A percentile compares a stretch with the other conserved stretches of the same genome.
Evolutionary conservation across 2,797 vertebrate species (phyloP).

Genomic region (Neomorphus geoffroyi): DNA sequence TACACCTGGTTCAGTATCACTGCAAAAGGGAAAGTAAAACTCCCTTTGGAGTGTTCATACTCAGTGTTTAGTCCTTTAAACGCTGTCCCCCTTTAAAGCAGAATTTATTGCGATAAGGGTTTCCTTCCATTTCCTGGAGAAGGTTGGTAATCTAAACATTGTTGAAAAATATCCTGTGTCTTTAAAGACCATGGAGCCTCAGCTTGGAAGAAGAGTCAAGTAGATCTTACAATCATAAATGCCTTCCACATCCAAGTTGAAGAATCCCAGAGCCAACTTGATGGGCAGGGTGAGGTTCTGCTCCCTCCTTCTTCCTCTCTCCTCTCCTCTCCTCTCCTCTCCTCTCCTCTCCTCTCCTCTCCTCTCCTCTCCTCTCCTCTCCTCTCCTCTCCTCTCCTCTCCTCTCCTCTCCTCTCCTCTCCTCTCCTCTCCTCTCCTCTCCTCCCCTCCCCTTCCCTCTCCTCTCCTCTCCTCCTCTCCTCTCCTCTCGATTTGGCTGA

Average conservation of each 20-base stretch:
- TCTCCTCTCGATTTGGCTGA: neutral
- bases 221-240: neutral
- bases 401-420: no score
- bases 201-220: neutral
- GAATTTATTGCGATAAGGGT: neutral
- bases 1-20: neutral
- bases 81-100: neutral
- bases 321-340: no score
- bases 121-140: neutral
- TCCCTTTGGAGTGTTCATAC: neutral
- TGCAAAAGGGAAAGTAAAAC: neutral
- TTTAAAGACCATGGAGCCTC: neutral
- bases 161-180: neutral
- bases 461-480: no score
- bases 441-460: no score
- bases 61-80: neutral
- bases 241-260: neutral
- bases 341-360: no score
- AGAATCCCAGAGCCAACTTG: neutral
- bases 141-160: neutral
- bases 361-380: no score
- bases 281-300: neutral
- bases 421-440: no score
- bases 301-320: no score
- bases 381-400: no score